Evolutionary conservation across 2,113 vertebrate genomes (phyloP), one percentile per base, ranked within the genome.

Genomic region (Saguinus midas): DNA sequence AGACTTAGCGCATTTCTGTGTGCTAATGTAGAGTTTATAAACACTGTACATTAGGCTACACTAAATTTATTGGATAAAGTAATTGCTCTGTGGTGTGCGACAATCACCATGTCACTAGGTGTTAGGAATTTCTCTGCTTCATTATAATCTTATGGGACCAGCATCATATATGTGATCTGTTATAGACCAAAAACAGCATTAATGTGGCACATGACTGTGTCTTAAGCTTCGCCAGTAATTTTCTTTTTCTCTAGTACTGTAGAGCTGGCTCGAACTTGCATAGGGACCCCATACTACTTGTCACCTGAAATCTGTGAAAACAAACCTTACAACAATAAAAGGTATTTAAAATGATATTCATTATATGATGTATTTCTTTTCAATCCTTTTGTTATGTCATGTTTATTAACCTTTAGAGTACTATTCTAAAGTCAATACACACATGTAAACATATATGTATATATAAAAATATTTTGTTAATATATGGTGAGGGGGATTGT

Each of bases 281-380:
- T 99, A 96, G 99, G 99, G 83, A 99, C 99, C 0, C 99, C 99
- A 0, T 99, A 99, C 98, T 99, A 99, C 96, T 97, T 99, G 85
- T 99, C 99, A 0, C 99, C 99, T 91, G 99, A 99, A 98, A 99
- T 99, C 95, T 99, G 99, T 95, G 99, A 99, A 98, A 99, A 99
- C 97, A 99, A 99, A 97, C 99, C 99, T 43, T 99, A 99, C 98
- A 99, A 99, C 98, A 99, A 99, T 98, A 99, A 99, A 98, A 99
- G 99, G 99, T 99, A 99, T 73, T 81, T 96, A 81, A 97, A 93
- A 27, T 55, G 40, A 85, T 79, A 37, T 40, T 90, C 10, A 57
- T 83, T 82, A 72, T 11, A 20, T 82, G 43, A n/a, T 89, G 5
- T 73, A 43, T 76, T 94, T 91, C 17, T 4, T 93, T 96, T 88